Base-by-base conservation (phyloP, 2,797 vertebrate genomes). In the Alauda arvensis region DNA sequence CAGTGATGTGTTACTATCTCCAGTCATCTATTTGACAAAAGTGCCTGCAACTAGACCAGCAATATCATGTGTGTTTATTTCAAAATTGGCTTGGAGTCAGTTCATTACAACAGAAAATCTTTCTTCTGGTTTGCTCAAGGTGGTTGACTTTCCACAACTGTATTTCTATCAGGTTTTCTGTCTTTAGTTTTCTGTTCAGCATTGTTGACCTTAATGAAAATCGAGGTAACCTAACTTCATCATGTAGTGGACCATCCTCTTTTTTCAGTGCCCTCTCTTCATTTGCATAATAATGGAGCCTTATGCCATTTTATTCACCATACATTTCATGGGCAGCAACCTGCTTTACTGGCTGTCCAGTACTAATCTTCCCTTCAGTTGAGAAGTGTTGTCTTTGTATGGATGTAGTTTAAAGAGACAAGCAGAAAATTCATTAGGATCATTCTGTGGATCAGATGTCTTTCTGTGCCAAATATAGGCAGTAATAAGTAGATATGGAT, bases 391-490 rank as follows among this genome's bases (percentile, higher is more conserved):
- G 56, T 71, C 69, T 89, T 85, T 79, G 28, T 46, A 45, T 61
- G 55, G 62, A 21, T 77, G 57, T 33, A 45, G 33, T 74, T 76
- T 83, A 80, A 67, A 91, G 49, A 88, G 62, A 67, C 42, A 80
- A 79, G 82, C 76, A 88, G 79, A 93, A 92, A 88, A 87, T 77
- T 84, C 72, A 69, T 89, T 80, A 83, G 52, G 26, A 62, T 87
- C 53, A 26, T 88, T 77, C 83, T 83, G 88, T 57, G 63, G 70
- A 85, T 92, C 91, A 81, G 66, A 87, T 88, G 91, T 80, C 83
- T 76, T 56, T 77, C 78, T 88, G 42, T 88, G 77, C 90, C 88
- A 83, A 83, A 90, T 93, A 87, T 48, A 92, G 74, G 43, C 87
- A 56, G 53, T 67, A 53, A 63, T 92, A 92, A 91, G 85, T 70